A percentile compares a stretch with the other conserved stretches of the same genome.
phyloP scores from a whole-genome alignment of 2,888 invertebrate species.

The Lampropteryx suffumata region DNA sequence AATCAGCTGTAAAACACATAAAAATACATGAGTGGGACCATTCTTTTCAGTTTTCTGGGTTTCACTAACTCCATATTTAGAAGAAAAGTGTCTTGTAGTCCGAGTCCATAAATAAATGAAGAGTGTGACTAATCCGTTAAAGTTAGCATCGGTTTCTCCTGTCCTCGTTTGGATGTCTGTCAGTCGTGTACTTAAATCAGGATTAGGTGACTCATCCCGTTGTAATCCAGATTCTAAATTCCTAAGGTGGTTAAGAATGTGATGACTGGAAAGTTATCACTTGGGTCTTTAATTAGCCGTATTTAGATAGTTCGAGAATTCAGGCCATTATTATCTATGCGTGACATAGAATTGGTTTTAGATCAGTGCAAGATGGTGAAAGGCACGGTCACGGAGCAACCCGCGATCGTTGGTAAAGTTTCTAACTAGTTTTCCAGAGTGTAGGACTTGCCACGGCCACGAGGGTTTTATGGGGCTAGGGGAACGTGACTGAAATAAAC shows the following conservation, averaged over 20 bases:
- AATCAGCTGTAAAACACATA: no score
- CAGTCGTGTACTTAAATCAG: conserved; percentile 22
- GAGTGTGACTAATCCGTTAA: conserved; percentile 23
- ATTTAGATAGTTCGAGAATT: not conserved
- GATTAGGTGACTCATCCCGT: conserved; percentile 19
- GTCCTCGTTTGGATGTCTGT: conserved; percentile 22
- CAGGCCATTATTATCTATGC: not conserved
- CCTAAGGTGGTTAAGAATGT: no score
- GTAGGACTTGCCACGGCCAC: not conserved
- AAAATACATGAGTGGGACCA: no score
- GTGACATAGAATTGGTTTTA: conserved; percentile 2
- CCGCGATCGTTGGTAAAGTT: conserved; percentile 18
- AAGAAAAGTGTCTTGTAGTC: conserved; percentile 9
- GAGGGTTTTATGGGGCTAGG: conserved; percentile 8
- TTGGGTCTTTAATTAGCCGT: no score
- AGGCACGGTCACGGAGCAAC: conserved; percentile 14
- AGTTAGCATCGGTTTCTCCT: conserved; percentile 25
- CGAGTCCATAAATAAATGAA: not conserved
- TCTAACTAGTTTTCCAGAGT: conserved; percentile 19
- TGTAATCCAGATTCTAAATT: conserved; percentile 8
- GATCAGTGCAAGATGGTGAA: conserved; percentile 14
- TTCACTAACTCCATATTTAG: no score
- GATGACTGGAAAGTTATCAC: no score
- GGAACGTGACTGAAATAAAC: conserved; percentile 17
- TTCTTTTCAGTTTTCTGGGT: no score